Evolutionary conservation across 1,140 invertebrate species (phyloP).

Genomic region (Panagrolaimus sp.): DNA sequence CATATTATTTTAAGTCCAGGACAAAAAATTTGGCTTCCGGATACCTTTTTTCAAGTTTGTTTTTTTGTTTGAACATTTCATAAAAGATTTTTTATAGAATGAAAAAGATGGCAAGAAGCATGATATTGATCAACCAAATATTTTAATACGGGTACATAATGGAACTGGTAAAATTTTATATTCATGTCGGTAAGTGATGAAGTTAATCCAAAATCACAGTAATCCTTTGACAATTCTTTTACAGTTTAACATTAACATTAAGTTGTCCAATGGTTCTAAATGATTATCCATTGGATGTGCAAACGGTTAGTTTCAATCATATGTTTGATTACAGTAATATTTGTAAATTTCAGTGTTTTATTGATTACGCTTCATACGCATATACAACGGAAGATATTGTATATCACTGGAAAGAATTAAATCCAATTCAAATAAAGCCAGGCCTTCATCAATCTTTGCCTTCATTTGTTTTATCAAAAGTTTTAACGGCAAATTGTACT

Average conservation of each 20-base stretch:
- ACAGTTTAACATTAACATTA: slow-evolving; percentile 70
- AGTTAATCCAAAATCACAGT: not conserved
- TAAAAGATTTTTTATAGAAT: slow-evolving; percentile 77
- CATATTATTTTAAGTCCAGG: slow-evolving; percentile 37
- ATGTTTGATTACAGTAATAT: no score
- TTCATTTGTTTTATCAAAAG: slow-evolving; percentile 82
- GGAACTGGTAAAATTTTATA: slow-evolving; percentile 81
- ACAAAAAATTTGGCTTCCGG: slow-evolving; percentile 46
- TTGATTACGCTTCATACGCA: slow-evolving; percentile 71
- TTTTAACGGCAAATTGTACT: slow-evolving; percentile 83
- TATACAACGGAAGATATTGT: slow-evolving; percentile 67
- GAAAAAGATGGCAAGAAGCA: slow-evolving; percentile 95
- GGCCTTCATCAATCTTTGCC: slow-evolving; percentile 75
- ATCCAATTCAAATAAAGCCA: slow-evolving; percentile 86
- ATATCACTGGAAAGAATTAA: slow-evolving; percentile 76
- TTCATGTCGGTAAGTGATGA: slow-evolving; percentile 64
- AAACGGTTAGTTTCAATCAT: slow-evolving; percentile 63
- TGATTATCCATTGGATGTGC: slow-evolving; percentile 85
- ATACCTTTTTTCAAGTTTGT: slow-evolving; percentile 52
- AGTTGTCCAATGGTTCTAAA: slow-evolving; percentile 77
- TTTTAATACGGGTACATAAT: slow-evolving; percentile 90
- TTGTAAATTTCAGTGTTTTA: slow-evolving; percentile 65
- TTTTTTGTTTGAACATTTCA: not conserved
- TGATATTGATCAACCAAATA: slow-evolving; percentile 67
- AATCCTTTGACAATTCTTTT: slow-evolving; percentile 72